Evolutionary conservation across 2,113 vertebrate species (phyloP).

Genomic region (Prunella himalayana): DNA sequence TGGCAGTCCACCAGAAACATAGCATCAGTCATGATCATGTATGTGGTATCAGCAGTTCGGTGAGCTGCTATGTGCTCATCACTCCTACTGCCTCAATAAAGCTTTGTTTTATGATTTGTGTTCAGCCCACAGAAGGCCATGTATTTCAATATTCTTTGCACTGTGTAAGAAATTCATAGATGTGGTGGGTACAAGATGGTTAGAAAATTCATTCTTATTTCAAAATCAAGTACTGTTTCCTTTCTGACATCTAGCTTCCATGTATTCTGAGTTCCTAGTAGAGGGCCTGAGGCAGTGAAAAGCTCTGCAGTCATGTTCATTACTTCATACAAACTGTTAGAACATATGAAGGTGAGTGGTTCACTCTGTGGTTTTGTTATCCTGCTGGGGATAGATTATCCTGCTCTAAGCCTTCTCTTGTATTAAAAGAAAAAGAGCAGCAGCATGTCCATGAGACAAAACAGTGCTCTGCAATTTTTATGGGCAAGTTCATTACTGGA

Average conservation of each 20-base stretch:
- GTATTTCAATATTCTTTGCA: neutral
- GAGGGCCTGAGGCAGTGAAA: constrained; percentile 5
- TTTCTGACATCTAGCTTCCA: neutral
- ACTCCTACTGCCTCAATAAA: neutral
- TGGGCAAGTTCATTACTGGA: neutral
- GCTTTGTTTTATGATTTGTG: neutral
- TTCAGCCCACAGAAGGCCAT: neutral
- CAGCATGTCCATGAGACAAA: neutral
- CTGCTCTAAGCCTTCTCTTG: neutral
- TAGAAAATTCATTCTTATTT: neutral
- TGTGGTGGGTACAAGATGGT: neutral
- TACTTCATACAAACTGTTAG: neutral
- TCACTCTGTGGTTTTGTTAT: neutral
- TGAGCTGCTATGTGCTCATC: neutral
- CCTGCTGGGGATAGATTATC: neutral
- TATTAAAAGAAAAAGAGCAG: neutral
- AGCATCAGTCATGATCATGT: neutral
- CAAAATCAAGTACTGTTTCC: neutral
- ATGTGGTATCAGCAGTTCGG: rapidly evolving
- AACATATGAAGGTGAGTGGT: neutral
- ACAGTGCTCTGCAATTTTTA: neutral
- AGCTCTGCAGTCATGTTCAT: neutral
- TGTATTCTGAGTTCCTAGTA: neutral
- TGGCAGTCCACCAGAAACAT: neutral
- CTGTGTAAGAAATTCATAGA: neutral